These are phyloP conservation scores for Rhinoderma darwinii DNA, from an alignment of 2,113 vertebrate species.

Conservation along the genomic window DNA sequence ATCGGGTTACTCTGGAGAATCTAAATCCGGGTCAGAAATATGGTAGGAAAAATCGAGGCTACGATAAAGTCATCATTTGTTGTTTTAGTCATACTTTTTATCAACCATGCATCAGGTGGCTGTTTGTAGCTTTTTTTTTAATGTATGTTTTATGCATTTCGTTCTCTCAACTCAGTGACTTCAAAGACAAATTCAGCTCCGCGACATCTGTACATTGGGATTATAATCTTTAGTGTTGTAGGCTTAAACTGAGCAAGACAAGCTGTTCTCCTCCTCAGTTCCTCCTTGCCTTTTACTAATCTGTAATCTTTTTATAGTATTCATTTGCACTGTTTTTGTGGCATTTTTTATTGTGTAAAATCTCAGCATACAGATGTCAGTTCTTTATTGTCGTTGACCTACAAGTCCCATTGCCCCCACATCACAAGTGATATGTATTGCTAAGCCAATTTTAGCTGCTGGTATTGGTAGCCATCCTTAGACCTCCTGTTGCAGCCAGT, in stretches of 20 bases:
- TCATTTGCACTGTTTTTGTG: neutral
- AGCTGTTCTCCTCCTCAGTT: neutral
- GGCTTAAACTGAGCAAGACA: constrained; percentile 7
- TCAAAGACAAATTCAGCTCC: neutral
- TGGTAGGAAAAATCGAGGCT: constrained; percentile 66
- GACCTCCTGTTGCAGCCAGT: too few species aligned
- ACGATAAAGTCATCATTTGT: too few species aligned
- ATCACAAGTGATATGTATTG: too few species aligned
- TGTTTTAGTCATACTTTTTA: too few species aligned
- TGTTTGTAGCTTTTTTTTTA: too few species aligned
- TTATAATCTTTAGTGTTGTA: neutral
- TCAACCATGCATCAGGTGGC: too few species aligned
- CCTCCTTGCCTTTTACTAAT: neutral
- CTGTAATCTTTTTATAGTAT: constrained; percentile 4
- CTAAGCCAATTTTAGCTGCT: too few species aligned
- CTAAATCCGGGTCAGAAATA: constrained; percentile 76
- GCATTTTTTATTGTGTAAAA: neutral
- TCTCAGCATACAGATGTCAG: neutral
- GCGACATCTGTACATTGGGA: neutral
- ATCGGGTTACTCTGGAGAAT: constrained; percentile 75
- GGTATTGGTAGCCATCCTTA: too few species aligned
- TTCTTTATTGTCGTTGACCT: neutral
- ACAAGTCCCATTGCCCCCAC: too few species aligned
- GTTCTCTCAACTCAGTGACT: neutral
- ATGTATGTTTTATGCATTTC: too few species aligned